A percentile compares a stretch with the other conserved stretches of the same genome.
These are phyloP conservation scores for Drosophila takahashii DNA, from an alignment of 1,140 invertebrate genomes.

Conservation along the genomic window DNA sequence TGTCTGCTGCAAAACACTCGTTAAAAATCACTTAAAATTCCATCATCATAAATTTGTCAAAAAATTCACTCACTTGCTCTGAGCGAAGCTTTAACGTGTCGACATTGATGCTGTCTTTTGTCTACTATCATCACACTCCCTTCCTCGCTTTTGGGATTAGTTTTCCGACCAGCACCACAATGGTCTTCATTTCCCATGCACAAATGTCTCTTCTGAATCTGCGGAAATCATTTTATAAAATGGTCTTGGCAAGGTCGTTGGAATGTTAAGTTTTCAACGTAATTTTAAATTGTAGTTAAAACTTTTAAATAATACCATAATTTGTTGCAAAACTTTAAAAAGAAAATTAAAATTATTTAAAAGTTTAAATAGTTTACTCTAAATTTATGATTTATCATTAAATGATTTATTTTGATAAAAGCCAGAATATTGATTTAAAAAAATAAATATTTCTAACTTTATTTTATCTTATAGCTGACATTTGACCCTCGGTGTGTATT, in stretches of 20 bases:
- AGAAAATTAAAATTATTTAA: too few species aligned
- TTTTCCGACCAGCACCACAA: constrained; percentile 20
- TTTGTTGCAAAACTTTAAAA: not conserved
- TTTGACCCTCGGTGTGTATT: not conserved
- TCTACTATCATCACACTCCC: constrained; percentile 20
- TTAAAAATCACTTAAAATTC: constrained; percentile 85
- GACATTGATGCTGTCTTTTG: constrained; percentile 40
- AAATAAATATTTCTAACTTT: not conserved
- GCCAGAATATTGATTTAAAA: not conserved
- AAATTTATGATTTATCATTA: too few species aligned
- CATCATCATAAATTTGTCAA: constrained; percentile 85
- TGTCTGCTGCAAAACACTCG: constrained; percentile 63
- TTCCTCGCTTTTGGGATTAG: constrained; percentile 20
- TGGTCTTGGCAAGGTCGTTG: constrained; percentile 9
- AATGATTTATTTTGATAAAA: too few species aligned
- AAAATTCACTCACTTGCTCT: constrained; percentile 43
- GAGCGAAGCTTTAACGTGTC: constrained; percentile 44
- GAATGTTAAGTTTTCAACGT: constrained; percentile 4
- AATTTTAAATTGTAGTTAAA: not conserved
- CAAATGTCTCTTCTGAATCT: constrained; percentile 3
- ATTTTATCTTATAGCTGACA: not conserved
- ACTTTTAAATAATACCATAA: not conserved
- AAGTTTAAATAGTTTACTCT: too few species aligned
- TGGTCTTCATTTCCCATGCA: constrained; percentile 5
- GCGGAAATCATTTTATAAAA: constrained; percentile 11